Percentiles rank a stretch among this genome's conserved stretches.
Evolutionary conservation across 2,888 invertebrate genomes (phyloP).

Genomic region (Chironomus riparius): DNA sequence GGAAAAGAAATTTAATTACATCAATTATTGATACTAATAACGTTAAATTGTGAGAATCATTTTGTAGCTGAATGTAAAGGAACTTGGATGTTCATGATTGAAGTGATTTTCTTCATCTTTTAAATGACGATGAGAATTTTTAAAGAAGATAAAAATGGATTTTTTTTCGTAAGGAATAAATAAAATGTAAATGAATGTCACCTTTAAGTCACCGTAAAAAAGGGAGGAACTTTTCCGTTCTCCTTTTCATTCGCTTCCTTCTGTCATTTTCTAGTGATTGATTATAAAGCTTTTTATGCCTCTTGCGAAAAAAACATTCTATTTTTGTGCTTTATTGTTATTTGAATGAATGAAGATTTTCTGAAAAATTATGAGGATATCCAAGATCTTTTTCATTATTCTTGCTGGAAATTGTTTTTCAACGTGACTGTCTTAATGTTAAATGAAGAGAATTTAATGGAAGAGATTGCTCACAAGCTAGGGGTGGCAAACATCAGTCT

Average conservation of each 20-base stretch:
- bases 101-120: background rate
- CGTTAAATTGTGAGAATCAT: background rate
- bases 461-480: too few relatives aligned
- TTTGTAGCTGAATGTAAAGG: background rate
- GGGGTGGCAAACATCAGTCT: too few relatives aligned
- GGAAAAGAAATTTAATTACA: background rate
- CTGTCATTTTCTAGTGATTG: background rate
- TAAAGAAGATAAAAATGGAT: background rate
- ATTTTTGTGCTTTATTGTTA: background rate
- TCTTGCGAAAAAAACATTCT: background rate
- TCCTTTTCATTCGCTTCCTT: background rate
- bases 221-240: background rate
- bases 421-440: too few relatives aligned
- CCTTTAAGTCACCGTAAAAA: background rate
- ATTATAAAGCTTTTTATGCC: background rate
- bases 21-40: background rate
- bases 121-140: background rate
- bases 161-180: background rate
- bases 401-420: too few relatives aligned
- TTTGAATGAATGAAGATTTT: too few relatives aligned
- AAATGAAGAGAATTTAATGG: too few relatives aligned
- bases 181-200: background rate
- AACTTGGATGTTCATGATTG: background rate
- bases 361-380: too few relatives aligned
- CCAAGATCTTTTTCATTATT: too few relatives aligned